A percentile compares a stretch with the other conserved stretches of the same genome.
phyloP scores from a whole-genome alignment of 2,888 invertebrate species.

The Lamproptera curius region DNA sequence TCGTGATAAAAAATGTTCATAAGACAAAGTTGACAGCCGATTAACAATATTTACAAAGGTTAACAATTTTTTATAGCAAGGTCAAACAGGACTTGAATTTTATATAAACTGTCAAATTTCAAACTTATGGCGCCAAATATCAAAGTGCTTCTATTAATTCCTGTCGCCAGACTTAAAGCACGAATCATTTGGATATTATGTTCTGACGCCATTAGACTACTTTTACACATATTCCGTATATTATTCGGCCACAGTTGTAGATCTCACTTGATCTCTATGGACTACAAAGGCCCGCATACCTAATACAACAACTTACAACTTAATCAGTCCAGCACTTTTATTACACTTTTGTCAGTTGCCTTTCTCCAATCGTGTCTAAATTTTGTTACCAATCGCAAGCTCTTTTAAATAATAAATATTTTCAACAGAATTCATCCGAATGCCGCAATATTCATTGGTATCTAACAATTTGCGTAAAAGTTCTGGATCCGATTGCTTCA shows the following conservation, averaged over 20 bases:
- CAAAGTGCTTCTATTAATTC: too few relatives aligned
- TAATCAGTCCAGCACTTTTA: slow-evolving; percentile 15
- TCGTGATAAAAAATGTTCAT: slow-evolving; percentile 7
- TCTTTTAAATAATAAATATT: slow-evolving; percentile 1
- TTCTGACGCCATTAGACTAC: too few relatives aligned
- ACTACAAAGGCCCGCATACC: background rate
- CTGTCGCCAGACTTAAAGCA: too few relatives aligned
- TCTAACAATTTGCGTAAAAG: slow-evolving; percentile 5
- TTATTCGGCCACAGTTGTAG: too few relatives aligned
- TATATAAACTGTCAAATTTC: too few relatives aligned
- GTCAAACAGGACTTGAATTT: too few relatives aligned
- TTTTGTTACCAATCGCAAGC: background rate
- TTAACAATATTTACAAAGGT: slow-evolving; percentile 70
- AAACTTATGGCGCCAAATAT: too few relatives aligned
- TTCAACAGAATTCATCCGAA: background rate
- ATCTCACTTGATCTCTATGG: slow-evolving; percentile 45
- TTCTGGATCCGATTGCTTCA: slow-evolving; percentile 9
- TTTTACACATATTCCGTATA: too few relatives aligned
- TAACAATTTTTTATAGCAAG: slow-evolving; percentile 57
- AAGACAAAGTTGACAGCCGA: slow-evolving; percentile 55
- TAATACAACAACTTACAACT: slow-evolving; percentile 13
- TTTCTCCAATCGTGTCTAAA: too few relatives aligned
- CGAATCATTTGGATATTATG: too few relatives aligned
- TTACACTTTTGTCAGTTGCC: slow-evolving; percentile 1
- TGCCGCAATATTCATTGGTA: background rate